Base-by-base conservation (phyloP, 2,888 invertebrate genomes). In the Parnassius apollo region DNA sequence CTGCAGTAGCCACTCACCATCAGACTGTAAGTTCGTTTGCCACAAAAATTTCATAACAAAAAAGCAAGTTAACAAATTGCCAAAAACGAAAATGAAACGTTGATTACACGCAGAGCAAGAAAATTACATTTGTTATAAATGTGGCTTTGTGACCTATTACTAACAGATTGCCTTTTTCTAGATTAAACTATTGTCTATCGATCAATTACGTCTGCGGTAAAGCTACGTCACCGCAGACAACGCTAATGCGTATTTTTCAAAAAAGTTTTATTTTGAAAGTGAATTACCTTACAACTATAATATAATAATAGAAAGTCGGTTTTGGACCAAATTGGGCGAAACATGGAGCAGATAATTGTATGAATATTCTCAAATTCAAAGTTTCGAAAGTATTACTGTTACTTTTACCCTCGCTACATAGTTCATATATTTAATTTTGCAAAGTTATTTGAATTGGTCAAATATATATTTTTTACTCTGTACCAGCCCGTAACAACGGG, bases 201-300 rank as follows among this genome's bases (percentile, higher is more conserved):
- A 18, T 18, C 18, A 18, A 18, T 18, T 18, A 18, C 18, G 18
- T 18, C 18, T 18, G 18, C 18, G 18, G 18, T 18, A 18, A 18
- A 18, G 18, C 18, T 18, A 18, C 18, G 18, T 57, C 57, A 64
- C 64, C 64, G 64, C 64, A 64, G 64, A 57, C 64, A 53, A 35
- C 22, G 13, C 18, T 64, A 60, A 60, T 64, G 57, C 51, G 44
- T 56, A 59, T 49, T 62, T 55, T 50, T 59, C 42, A n/a, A 54
- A 63, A 59, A 62, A 62, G n/a, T 18, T 22, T 42, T 12, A 53
- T 42, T 63, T 51, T 18, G 63, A 64, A 64, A 64, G 62, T 62
- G 62, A 62, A 62, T 35, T 53, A 48, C 42, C 42, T 51, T 48
- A 45, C 48, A 25, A 44, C 59, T 49, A 42, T 54, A 13, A 9